phyloP scores from a whole-genome alignment of 2,113 vertebrate genomes.

The Dasyurus viverrinus region DNA sequence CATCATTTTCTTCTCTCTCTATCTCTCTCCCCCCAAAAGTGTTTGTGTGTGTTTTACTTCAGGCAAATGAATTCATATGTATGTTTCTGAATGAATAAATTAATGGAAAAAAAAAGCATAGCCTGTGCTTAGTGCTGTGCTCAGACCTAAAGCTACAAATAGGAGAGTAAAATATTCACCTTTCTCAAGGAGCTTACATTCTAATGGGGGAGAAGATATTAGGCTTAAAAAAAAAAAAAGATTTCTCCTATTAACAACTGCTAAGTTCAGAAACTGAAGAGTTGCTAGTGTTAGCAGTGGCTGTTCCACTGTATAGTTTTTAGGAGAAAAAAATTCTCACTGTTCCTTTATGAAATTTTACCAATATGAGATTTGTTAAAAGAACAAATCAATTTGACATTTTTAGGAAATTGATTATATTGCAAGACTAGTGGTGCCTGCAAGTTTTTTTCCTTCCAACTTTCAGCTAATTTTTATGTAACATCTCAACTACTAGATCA shows the following conservation, averaged over 20 bases:
- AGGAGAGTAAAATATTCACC: not conserved
- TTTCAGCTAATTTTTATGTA: not conserved
- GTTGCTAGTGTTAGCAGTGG: not conserved
- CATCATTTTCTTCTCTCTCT: not conserved
- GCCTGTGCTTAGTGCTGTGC: not conserved
- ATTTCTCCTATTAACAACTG: not conserved
- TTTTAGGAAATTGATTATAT: constrained; percentile 50
- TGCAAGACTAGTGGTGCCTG: constrained; percentile 19
- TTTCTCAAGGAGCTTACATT: not conserved
- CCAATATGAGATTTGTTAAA: constrained; percentile 16
- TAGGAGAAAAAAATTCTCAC: constrained; percentile 13
- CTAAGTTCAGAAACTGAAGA: not conserved
- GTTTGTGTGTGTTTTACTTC: not conserved
- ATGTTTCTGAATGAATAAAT: not conserved
- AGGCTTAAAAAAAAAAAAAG: not conserved
- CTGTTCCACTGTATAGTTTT: not conserved
- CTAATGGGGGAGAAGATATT: not conserved
- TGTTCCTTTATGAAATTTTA: constrained; percentile 28
- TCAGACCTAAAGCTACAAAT: not conserved
- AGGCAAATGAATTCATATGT: not conserved
- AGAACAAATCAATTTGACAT: constrained; percentile 16
- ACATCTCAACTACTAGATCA: not conserved
- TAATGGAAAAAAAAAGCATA: not conserved
- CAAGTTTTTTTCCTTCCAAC: constrained; percentile 22
- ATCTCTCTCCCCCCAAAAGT: not conserved